These are phyloP conservation scores for Hypotaenidia philippensis DNA, from an alignment of 2,797 vertebrate genomes.

Conservation along the genomic window DNA sequence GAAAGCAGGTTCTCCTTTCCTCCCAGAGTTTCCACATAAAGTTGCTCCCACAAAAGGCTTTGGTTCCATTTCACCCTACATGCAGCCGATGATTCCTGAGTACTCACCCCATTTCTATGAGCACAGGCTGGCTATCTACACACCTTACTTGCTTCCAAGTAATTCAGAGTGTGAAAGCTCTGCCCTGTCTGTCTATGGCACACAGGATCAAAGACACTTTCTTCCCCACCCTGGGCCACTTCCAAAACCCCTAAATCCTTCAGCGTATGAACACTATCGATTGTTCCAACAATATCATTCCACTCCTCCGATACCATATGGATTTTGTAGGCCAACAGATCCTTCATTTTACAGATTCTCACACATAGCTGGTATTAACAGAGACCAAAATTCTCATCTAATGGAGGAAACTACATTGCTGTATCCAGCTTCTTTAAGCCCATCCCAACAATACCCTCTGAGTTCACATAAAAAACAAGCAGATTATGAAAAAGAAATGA, in stretches of 20 bases:
- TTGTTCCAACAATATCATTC: conserved; percentile 86
- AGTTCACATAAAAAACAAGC: conserved; percentile 72
- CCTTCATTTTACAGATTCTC: conserved; percentile 83
- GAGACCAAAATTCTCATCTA: conserved; percentile 79
- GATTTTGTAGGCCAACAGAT: conserved; percentile 86
- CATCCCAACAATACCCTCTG: conserved; percentile 70
- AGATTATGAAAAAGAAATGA: conserved; percentile 78
- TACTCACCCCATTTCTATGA: conserved; percentile 89
- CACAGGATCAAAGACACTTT: conserved; percentile 88
- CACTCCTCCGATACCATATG: conserved; percentile 82
- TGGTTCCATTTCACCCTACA: conserved; percentile 81
- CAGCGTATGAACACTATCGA: conserved; percentile 86
- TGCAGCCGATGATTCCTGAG: conserved; percentile 83
- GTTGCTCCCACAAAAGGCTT: conserved; percentile 77
- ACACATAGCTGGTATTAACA: conserved; percentile 79
- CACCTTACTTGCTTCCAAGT: conserved; percentile 85
- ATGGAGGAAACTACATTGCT: conserved; percentile 78
- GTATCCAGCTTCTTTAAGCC: conserved; percentile 80
- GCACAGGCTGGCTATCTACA: conserved; percentile 84
- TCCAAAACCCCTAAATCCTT: conserved; percentile 79
- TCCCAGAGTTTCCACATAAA: conserved; percentile 80
- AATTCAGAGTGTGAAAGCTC: conserved; percentile 80
- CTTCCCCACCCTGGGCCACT: conserved; percentile 86
- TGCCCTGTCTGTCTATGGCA: conserved; percentile 81
- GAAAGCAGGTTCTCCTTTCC: conserved; percentile 81